phyloP scores from a whole-genome alignment of 2,888 invertebrate genomes.

The Pterostichus niger region DNA sequence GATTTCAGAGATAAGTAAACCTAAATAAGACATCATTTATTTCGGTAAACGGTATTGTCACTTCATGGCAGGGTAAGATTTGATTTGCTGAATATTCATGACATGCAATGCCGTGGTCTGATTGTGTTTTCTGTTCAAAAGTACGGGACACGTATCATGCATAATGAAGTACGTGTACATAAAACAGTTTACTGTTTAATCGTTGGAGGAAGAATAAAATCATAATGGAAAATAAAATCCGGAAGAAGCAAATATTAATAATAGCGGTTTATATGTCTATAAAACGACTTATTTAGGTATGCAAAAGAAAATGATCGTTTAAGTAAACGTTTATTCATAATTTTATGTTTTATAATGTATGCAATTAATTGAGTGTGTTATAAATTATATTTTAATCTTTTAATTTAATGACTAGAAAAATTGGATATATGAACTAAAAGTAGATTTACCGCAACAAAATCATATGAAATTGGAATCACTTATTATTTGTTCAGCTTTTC shows the following conservation, averaged over 20 bases:
- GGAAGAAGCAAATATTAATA: slow-evolving; percentile 32
- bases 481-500: too few species aligned
- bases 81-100: slow-evolving; percentile 66
- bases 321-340: neutral
- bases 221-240: slow-evolving; percentile 44
- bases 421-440: too few species aligned
- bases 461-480: too few species aligned
- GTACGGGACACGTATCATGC: slow-evolving; percentile 33
- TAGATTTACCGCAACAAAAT: too few species aligned
- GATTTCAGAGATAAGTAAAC: slow-evolving; percentile 45
- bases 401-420: too few species aligned
- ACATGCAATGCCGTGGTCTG: slow-evolving; percentile 43
- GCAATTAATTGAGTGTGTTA: too few species aligned
- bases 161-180: slow-evolving; percentile 22
- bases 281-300: slow-evolving; percentile 8
- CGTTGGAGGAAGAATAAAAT: slow-evolving; percentile 31
- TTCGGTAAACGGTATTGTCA: slow-evolving; percentile 64
- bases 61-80: slow-evolving; percentile 44
- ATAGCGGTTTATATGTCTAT: slow-evolving; percentile 11
- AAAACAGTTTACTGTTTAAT: slow-evolving; percentile 35
- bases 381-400: too few species aligned
- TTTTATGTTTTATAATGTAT: neutral
- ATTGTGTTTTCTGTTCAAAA: slow-evolving; percentile 32
- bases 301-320: slow-evolving; percentile 34
- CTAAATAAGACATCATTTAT: slow-evolving; percentile 65